phyloP scores from a whole-genome alignment of 2,797 vertebrate genomes.

The Falco cherrug region DNA sequence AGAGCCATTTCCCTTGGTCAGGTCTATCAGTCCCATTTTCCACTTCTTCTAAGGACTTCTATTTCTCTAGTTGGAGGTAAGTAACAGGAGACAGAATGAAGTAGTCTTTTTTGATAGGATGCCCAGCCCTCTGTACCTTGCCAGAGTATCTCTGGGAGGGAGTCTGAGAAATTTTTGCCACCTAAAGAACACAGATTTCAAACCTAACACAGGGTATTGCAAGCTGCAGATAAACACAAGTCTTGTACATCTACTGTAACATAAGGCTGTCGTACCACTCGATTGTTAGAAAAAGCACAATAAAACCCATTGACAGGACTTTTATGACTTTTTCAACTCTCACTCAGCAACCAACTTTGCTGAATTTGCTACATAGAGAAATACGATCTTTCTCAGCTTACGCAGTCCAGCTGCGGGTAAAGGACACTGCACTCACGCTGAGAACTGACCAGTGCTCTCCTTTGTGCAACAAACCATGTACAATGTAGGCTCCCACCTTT shows the following conservation, averaged over 20 bases:
- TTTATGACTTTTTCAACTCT: neutral
- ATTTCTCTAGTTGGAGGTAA: neutral
- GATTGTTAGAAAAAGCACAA: neutral
- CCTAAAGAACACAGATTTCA: neutral
- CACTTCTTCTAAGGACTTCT: neutral
- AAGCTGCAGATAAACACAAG: neutral
- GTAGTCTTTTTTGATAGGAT: neutral
- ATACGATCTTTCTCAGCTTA: neutral
- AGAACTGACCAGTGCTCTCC: neutral
- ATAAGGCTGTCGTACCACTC: neutral
- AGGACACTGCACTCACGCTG: neutral
- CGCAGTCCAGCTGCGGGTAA: neutral
- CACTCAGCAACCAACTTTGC: neutral
- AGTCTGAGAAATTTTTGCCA: neutral
- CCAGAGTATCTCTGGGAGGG: neutral
- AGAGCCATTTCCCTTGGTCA: neutral
- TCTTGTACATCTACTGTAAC: neutral
- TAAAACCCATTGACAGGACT: neutral
- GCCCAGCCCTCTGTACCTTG: neutral
- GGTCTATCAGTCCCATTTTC: neutral
- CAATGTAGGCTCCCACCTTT: neutral
- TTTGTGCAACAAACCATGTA: neutral
- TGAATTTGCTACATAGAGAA: constrained; percentile 11
- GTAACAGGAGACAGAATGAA: neutral
- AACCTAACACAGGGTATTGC: neutral